Conservation (phyloP, 2,888 invertebrate genomes). For the Augochlorella aurata region DNA sequence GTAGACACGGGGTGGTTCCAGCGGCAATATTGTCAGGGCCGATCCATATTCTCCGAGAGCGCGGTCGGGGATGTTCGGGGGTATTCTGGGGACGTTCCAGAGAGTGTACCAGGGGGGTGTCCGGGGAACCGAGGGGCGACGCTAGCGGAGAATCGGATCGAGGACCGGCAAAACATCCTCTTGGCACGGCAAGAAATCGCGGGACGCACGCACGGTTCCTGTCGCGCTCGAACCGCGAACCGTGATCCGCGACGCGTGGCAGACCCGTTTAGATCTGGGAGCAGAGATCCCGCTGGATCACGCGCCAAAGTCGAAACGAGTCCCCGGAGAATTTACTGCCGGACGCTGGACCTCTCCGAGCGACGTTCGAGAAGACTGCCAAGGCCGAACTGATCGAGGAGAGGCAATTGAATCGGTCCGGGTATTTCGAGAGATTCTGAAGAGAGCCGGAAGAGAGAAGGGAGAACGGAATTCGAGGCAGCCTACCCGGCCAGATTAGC, state of each 20-base stretch:
- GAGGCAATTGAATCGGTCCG: neutral
- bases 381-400: neutral
- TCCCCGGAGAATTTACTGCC: slow-evolving; percentile 16
- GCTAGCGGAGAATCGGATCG: slow-evolving; percentile 14
- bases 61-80: slow-evolving; percentile 19
- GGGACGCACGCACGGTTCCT: slow-evolving; percentile 66
- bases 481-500: slow-evolving; percentile 78
- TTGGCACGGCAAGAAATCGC: slow-evolving; percentile 66
- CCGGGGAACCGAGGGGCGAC: slow-evolving; percentile 10
- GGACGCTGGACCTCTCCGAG: neutral
- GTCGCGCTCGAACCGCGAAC: slow-evolving; percentile 55
- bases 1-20: slow-evolving; percentile 75
- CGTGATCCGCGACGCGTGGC: slow-evolving; percentile 24
- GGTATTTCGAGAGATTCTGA: neutral
- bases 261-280: neutral
- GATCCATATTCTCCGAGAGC: slow-evolving; percentile 78
- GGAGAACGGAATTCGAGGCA: slow-evolving; percentile 49
- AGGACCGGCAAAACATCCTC: slow-evolving; percentile 64
- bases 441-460: neutral
- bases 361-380: neutral
- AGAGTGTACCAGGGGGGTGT: slow-evolving; percentile 8
- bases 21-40: slow-evolving; percentile 81
- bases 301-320: slow-evolving; percentile 17
- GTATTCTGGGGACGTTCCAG: neutral
- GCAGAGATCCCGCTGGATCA: neutral